Base-by-base conservation (phyloP, 2,888 invertebrate species). In the Drosophila parthenogenetica region DNA sequence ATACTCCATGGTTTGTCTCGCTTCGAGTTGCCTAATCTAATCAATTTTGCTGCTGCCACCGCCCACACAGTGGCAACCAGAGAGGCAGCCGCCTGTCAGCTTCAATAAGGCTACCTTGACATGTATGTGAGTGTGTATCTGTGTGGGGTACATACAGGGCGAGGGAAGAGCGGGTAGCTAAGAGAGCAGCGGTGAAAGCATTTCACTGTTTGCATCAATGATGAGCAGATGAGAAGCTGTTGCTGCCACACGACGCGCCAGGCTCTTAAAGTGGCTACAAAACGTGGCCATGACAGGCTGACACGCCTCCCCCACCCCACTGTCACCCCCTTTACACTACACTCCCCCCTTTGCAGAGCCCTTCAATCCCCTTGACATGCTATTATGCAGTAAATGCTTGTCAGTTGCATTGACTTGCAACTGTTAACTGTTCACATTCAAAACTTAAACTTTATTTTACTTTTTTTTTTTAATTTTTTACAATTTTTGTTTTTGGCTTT, bases 191-290 rank as follows among this genome's bases (percentile, higher is more conserved):
- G 67, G 83, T 83, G 83, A 86, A 86, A 86, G 86, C 89, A 89
- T 86, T 88, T 86, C 76, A 73, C 89, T 85, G 84, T 85, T 87
- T 86, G 88, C 86, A 77, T 85, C 80, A 87, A 70, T 85, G 85
- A 85, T 86, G 86, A 87, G 85, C 75, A 55, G 67, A 7, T 53
- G 55, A 48, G 63, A 46, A 17, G 55, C 32, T 17, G 45, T 17
- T 37, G 29, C 16, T 13, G 39, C 48, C 17, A 17, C 42, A 59
- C 57, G 49, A 40, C 49, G 45, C 42, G 46, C 53, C 51, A 22
- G 59, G 55, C 43, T 73, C 53, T 77, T 77, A 68, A 77, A 74
- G 74, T 74, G 74, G 55, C 78, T 73, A 67, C 62, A 77, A 77
- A 77, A 77, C 43, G 74, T 80, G 78, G 65, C 63, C 59, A 22